Evolutionary conservation across 2,888 invertebrate genomes (phyloP), one percentile per base, ranked within the genome.

Genomic region (Thecocarcelia acutangulata): DNA sequence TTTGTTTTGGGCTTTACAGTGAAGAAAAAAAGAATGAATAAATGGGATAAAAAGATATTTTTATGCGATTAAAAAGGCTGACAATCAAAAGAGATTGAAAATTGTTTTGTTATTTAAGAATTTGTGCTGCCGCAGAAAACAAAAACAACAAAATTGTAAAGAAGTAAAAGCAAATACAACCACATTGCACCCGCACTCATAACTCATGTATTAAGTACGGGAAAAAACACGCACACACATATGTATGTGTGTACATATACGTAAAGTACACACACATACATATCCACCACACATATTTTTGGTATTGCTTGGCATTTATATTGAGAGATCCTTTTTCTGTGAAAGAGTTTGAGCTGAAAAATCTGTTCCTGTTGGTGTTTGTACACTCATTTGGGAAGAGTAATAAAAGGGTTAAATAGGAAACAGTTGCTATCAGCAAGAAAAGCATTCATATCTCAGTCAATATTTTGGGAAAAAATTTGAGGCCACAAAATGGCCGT

Each of bases 31-130:
- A 9, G 17, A 40, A 11, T 24, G 17, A 13, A 15, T 19, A 66
- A 40, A 58, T 13, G 28, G 42, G 58, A 64, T 77, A 72, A 72
- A 77, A 70, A 66, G 59, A 78, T 58, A 72, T 78, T 72, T 73
- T 82, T 64, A 64, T 82, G 78, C 66, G 82, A 82, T 79, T 78
- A 74, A 79, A 78, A 82, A 70, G 79, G 74, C 69, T 79, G 73
- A 64, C 61, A 66, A 72, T 78, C 81, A 58, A 68, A 70, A 66
- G 54, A 50, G 70, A 80, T 61, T 72, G 56, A 63, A 61, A 54
- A 59, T 75, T 63, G 13, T 46, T 63, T 58, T 58, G 9, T 73
- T 54, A 9, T 21, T 37, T 24, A 50, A 46, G 59, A 72, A 50
- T 24, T 72, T 52, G n/a, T 52, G 9, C 33, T 68, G 75, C 75